These are phyloP conservation scores for Hirtodrosophila cameraria DNA, from an alignment of 2,888 invertebrate genomes.

Conservation along the genomic window DNA sequence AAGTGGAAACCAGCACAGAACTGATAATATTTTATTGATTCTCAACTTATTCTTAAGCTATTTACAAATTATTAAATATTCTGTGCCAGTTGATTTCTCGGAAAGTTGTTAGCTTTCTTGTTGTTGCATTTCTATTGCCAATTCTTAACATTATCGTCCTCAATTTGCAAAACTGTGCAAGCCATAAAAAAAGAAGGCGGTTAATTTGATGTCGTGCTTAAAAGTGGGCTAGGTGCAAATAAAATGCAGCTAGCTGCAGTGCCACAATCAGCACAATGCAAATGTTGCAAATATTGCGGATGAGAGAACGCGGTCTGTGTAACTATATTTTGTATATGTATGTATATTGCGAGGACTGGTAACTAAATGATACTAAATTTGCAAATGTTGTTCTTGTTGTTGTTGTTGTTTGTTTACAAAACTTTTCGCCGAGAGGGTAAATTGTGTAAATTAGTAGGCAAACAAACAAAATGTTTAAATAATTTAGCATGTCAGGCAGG, in stretches of 20 bases:
- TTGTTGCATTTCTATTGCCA: constrained; percentile 7
- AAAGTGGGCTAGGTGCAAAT: constrained; percentile 13
- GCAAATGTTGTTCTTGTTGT: constrained; percentile 5
- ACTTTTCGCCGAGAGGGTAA: constrained; percentile 24
- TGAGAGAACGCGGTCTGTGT: neutral
- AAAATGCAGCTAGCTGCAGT: neutral
- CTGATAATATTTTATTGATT: no score
- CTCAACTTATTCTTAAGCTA: no score
- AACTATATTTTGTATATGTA: no score
- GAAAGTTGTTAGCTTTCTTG: constrained; percentile 8
- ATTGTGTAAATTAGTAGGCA: constrained; percentile 61
- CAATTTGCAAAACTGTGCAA: constrained; percentile 21
- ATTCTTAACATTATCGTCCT: constrained; percentile 14
- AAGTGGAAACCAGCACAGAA: no score
- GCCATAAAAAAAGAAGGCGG: constrained; percentile 27
- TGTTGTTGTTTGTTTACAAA: constrained; percentile 22
- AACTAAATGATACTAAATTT: constrained; percentile 17
- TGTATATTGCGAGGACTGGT: constrained; percentile 11
- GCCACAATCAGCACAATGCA: constrained; percentile 39
- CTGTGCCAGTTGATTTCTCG: neutral
- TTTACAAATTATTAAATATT: neutral
- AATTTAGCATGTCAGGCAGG: constrained; percentile 46
- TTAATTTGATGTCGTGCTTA: neutral
- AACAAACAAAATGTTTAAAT: constrained; percentile 64
- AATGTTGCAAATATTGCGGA: constrained; percentile 42